These are phyloP conservation scores for Deilephila porcellus DNA, from an alignment of 2,888 invertebrate species.

Conservation along the genomic window DNA sequence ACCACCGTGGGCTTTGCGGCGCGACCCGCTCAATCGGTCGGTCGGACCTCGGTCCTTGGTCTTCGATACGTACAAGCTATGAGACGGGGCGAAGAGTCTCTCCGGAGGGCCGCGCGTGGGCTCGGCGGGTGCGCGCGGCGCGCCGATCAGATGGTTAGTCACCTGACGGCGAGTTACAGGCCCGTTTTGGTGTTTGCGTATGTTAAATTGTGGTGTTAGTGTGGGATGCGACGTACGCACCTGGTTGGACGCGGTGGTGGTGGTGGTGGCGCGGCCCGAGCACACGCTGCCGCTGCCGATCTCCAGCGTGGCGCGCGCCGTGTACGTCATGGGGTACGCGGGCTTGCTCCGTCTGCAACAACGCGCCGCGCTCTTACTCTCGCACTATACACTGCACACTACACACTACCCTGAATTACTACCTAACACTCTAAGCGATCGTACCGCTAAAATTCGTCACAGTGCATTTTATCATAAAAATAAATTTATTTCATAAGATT, in stretches of 20 bases:
- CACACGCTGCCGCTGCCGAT: constrained; percentile 80
- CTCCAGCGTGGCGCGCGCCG: constrained; percentile 81
- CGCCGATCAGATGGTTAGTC: constrained; percentile 19
- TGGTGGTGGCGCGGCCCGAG: constrained; percentile 82
- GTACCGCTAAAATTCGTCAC: too few species aligned
- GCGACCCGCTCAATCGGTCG: constrained; percentile 51
- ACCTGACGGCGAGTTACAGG: constrained; percentile 46
- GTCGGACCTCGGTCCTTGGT: constrained; percentile 39
- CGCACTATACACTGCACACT: constrained; percentile 16
- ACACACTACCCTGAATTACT: not conserved
- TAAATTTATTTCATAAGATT: too few species aligned
- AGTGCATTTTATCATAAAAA: too few species aligned
- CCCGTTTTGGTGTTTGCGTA: constrained; percentile 33
- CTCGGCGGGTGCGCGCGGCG: constrained; percentile 35
- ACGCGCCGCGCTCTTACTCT: constrained; percentile 36
- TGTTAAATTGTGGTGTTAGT: constrained; percentile 31
- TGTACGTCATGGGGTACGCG: constrained; percentile 81
- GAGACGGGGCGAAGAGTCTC: constrained; percentile 22
- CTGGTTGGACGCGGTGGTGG: constrained; percentile 82
- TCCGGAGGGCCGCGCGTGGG: constrained; percentile 29
- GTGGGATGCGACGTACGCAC: constrained; percentile 65
- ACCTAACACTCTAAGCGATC: not conserved
- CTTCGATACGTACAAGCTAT: constrained; percentile 14
- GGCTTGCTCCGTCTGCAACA: constrained; percentile 77
- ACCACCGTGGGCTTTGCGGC: constrained; percentile 43